Evolutionary conservation across 2,797 vertebrate species (phyloP), one percentile per base, ranked within the genome.

Genomic region (Menidia menidia): DNA sequence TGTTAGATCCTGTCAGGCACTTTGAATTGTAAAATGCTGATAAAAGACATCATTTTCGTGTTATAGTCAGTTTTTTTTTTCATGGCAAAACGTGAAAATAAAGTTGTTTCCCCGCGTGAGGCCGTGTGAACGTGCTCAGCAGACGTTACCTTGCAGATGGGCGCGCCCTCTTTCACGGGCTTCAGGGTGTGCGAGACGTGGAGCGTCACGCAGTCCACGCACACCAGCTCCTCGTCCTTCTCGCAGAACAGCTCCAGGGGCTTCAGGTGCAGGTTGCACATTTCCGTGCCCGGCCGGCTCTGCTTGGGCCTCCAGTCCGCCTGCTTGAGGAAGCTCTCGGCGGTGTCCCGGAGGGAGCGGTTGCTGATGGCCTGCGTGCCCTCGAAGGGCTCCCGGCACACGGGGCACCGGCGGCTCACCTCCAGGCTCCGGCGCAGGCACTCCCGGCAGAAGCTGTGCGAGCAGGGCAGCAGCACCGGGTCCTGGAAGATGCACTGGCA

Each of bases 381-480:
- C 1, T 65, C 50, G 1, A 71, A 87, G 33, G 0, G 3, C 5
- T 5, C 0, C 39, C 93, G 50, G 66, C 94, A 95, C 41, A 94
- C 6, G 0, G 94, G 92, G 25, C 94, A 95, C 2, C 0, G 61
- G 0, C 19, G 68, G 4, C 3, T 59, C 10, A 4, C 0, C 16
- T 88, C 14, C 81, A 84, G 82, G 59, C 86, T 90, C 0, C 30
- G 51, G 16, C 78, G 74, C 43, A 94, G 73, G 31, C 96, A 97
- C 2, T 63, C 83, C 50, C 87, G 89, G 67, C 96, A 97, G 86
- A 96, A 95, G 87, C 93, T 96, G 92, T 96, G 96, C 6, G 87
- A 86, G 25, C 96, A 96, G 0, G 90, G 75, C 0, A 96, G 89
- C 0, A 96, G 92, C 45, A 94, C 86, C 0, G 96, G 95, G 6